phyloP scores from a whole-genome alignment of 1,140 invertebrate genomes.

The Hesperophylax magnus region DNA sequence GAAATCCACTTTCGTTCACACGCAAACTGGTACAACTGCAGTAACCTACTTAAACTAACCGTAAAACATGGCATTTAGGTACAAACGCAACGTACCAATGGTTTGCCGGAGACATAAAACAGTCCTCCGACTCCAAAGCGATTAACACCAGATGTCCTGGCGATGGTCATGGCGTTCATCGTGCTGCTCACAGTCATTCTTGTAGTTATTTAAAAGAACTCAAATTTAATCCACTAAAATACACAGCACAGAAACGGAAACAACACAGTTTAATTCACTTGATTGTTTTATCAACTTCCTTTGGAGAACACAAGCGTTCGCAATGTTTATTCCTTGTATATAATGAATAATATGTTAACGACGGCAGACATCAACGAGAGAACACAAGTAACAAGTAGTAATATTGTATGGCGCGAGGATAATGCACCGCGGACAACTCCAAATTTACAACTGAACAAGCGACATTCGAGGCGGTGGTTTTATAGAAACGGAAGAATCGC shows the following conservation, averaged over 20 bases:
- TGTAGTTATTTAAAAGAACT: not conserved
- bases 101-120: constrained; percentile 13
- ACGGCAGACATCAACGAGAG: constrained; percentile 52
- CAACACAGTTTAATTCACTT: constrained; percentile 27
- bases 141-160: constrained; percentile 63
- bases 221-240: constrained; percentile 22
- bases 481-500: constrained; percentile 63
- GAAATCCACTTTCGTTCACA: too few species aligned
- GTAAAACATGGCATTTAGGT: too few species aligned
- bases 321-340: constrained; percentile 8
- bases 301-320: constrained; percentile 29
- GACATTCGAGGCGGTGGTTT: constrained; percentile 62
- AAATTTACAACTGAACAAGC: constrained; percentile 50
- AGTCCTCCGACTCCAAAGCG: constrained; percentile 36
- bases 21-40: not conserved
- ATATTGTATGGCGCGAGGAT: not conserved
- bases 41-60: not conserved
- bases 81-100: constrained; percentile 25
- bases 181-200: constrained; percentile 69
- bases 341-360: constrained; percentile 60
- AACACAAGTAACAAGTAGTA: not conserved
- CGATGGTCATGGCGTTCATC: constrained; percentile 69
- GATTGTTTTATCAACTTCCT: constrained; percentile 37
- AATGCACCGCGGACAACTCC: too few species aligned
- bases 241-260: constrained; percentile 31